Evolutionary conservation across 2,888 invertebrate genomes (phyloP), one percentile per base, ranked within the genome.

Genomic region (Andrena bicolor): DNA sequence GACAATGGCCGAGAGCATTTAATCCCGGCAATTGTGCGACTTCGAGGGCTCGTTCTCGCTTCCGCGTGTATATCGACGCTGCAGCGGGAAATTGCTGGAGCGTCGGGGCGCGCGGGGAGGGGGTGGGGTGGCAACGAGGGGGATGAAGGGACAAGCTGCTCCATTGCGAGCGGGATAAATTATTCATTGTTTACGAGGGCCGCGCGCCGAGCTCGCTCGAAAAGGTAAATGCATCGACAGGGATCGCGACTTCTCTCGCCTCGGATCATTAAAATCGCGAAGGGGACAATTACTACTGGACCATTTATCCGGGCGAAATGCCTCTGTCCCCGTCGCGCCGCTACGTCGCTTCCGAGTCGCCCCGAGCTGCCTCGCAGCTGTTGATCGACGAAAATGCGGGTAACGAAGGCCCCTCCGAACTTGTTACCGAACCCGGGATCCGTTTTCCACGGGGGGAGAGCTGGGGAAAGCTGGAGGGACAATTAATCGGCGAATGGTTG

Each of bases 121-220:
- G n/a, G n/a, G 49, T 2, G 28, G 65, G 6, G 41, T 0, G 6
- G 23, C 8, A 28, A 35, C 30, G 16, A 8, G 28, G 65, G 65
- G 66, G 23, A 13, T 53, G 64, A 16, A 8, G 61, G 56, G 68
- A 60, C 49, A 60, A 63, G 51, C 56, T 41, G 72, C 71, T 66
- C 77, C 77, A 74, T 80, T 76, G 84, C 76, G 64, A 78, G 51
- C 66, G 74, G 74, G 71, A 85, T 87, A 87, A 87, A 87, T 87
- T 87, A 87, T 87, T 87, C 87, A 87, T 87, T 87, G 87, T 87
- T 87, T 87, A 87, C 87, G 76, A 63, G 79, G 70, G 70, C 70
- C 56, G 72, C 49, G 65, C 48, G 74, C 81, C 23, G 82, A 76
- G 10, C 48, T 32, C 66, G 74, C 66, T 80, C 41, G 75, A 78